Evolutionary conservation across 2,113 vertebrate species (phyloP).

Genomic region (Stegastes partitus): DNA sequence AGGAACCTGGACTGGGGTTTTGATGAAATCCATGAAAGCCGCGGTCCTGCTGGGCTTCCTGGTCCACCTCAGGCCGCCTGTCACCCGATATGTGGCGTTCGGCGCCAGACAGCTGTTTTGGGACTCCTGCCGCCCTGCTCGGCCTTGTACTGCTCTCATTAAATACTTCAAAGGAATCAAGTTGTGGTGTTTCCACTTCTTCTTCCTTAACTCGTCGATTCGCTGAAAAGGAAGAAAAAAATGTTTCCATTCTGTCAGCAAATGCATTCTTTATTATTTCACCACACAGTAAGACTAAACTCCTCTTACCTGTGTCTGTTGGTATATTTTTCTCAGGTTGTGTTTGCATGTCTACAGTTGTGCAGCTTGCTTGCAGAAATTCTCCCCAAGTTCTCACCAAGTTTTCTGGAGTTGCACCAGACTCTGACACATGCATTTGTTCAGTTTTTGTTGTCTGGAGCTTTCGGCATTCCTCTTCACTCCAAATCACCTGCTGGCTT

Average conservation of each 20-base stretch:
- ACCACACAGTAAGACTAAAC: not conserved
- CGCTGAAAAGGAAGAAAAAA: constrained; percentile 38
- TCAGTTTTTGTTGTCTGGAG: constrained; percentile 7
- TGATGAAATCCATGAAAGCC: constrained; percentile 34
- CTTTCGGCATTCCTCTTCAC: constrained; percentile 10
- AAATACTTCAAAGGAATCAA: constrained; percentile 3
- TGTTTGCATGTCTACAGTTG: constrained; percentile 2
- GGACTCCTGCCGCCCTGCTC: constrained; percentile 1
- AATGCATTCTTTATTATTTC: not conserved
- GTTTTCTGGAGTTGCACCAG: not conserved
- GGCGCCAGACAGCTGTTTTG: constrained; percentile 21
- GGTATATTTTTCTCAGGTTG: not conserved
- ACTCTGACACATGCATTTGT: not conserved
- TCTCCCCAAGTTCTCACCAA: not conserved
- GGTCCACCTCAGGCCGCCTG: constrained; percentile 38
- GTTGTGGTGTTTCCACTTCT: constrained; percentile 17
- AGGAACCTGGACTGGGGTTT: constrained; percentile 61
- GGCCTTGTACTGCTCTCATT: not conserved
- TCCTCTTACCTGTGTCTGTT: constrained; percentile 55
- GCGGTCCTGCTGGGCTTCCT: constrained; percentile 41
- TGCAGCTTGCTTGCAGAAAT: not conserved
- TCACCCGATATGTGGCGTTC: constrained; percentile 14
- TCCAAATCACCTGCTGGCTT: not conserved
- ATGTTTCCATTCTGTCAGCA: constrained; percentile 7
- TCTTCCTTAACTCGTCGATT: constrained; percentile 24